phyloP scores from a whole-genome alignment of 2,888 invertebrate species.

The Drosophila nr. perissopoda region DNA sequence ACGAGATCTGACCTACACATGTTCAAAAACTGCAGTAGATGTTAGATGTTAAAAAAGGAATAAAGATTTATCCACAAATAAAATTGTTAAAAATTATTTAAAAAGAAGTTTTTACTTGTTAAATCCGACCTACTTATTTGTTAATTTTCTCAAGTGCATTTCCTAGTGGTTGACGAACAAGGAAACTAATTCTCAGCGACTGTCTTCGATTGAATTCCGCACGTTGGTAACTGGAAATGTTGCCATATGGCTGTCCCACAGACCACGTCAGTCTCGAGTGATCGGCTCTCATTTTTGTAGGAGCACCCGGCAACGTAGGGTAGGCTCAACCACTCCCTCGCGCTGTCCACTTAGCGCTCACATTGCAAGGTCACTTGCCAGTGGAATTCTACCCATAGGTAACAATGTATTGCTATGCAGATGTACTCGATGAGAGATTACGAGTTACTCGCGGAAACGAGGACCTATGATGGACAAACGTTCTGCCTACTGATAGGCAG shows the following conservation, averaged over 20 bases:
- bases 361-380: constrained; percentile 31
- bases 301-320: not conserved
- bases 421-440: constrained; percentile 38
- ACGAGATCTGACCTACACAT: constrained; percentile 34
- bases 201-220: constrained; percentile 24
- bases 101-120: not conserved
- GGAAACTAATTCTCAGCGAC: constrained; percentile 23
- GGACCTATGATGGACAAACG: constrained; percentile 4
- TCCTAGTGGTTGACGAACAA: constrained; percentile 11
- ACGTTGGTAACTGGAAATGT: constrained; percentile 8
- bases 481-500: constrained; percentile 19
- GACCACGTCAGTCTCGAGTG: constrained; percentile 19
- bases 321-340: not conserved
- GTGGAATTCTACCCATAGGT: constrained; percentile 51
- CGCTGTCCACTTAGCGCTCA: constrained; percentile 5
- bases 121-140: not conserved
- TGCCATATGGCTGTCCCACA: constrained; percentile 1
- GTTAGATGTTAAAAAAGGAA: not conserved
- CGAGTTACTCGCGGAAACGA: constrained; percentile 5
- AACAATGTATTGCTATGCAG: constrained; percentile 26
- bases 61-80: not conserved
- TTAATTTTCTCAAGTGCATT: not conserved
- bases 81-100: not conserved
- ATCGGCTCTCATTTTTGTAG: constrained; percentile 14
- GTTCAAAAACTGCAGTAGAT: not conserved